Conservation (phyloP, 92 coral and sea anemone genomes). For the Palythoa grandiflora region DNA sequence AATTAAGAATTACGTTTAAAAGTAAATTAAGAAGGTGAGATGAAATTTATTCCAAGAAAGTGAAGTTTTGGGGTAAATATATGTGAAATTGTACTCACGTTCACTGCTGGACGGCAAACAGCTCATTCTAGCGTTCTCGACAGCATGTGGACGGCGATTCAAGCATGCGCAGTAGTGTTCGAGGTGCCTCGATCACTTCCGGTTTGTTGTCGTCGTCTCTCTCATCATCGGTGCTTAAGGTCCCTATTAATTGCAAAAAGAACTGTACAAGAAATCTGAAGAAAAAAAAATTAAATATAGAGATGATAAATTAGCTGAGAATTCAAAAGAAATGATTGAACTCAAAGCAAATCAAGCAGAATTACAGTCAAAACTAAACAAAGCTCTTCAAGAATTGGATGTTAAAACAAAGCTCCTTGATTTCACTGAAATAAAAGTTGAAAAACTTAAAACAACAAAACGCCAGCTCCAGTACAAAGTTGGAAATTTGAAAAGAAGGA, state of each 20-base stretch:
- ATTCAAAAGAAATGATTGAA: conserved; percentile 12
- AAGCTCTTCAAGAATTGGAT: conserved; percentile 11
- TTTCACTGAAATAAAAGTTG: background rate
- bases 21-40: conserved; percentile 4
- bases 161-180: conserved; percentile 50
- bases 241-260: background rate
- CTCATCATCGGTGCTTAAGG: background rate
- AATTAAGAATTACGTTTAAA: conserved; percentile 10
- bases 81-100: conserved; percentile 43
- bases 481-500: conserved; percentile 14
- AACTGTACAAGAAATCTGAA: background rate
- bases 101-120: conserved; percentile 52
- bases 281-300: conserved; percentile 32
- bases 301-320: background rate
- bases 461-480: conserved; percentile 15
- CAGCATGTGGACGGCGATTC: conserved; percentile 47
- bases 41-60: conserved; percentile 28
- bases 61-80: conserved; percentile 37
- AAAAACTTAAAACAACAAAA: background rate
- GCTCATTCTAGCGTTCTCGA: conserved; percentile 43
- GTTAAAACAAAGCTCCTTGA: background rate
- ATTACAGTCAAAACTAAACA: conserved; percentile 8
- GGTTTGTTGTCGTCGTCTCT: background rate
- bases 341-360: conserved; percentile 14
- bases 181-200: conserved; percentile 18